Conservation (phyloP, 2,797 vertebrate genomes). For the Pipistrellus kuhlii region DNA sequence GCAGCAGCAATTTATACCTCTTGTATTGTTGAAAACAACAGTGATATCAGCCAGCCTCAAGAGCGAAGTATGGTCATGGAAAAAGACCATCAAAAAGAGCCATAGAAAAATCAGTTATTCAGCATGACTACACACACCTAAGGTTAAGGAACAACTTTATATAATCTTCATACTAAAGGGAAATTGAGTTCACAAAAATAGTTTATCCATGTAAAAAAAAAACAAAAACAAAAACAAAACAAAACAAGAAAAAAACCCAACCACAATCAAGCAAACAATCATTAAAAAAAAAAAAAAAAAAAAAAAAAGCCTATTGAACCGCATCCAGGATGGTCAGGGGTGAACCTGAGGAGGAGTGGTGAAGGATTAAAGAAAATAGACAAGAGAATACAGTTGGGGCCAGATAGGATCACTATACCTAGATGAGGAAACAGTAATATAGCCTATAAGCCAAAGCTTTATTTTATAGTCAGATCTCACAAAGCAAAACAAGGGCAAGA, state of each 20-base stretch:
- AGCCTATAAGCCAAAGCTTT: too few species aligned
- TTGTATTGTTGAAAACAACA: neutral
- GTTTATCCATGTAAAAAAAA: neutral
- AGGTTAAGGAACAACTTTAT: neutral
- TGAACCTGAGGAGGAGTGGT: too few species aligned
- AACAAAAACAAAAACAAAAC: neutral
- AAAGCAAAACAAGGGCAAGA: too few species aligned
- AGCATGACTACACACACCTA: neutral
- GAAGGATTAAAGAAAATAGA: too few species aligned
- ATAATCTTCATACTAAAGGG: neutral
- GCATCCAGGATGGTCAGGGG: too few species aligned
- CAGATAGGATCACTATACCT: too few species aligned
- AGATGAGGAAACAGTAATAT: too few species aligned
- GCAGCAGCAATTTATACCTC: neutral
- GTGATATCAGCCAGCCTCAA: slow-evolving; percentile 11
- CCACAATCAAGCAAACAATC: neutral
- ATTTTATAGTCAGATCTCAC: too few species aligned
- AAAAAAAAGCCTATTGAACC: neutral
- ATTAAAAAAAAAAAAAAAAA: too few species aligned
- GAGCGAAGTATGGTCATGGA: neutral
- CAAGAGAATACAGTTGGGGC: too few species aligned
- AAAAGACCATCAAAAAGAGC: neutral
- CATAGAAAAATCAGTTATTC: neutral
- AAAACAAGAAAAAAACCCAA: neutral
- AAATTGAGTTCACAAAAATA: slow-evolving; percentile 7